Evolutionary conservation across 92 coral and sea anemone genomes (phyloP), one percentile per base, ranked within the genome.

Genomic region (Zoanthus gigantus): DNA sequence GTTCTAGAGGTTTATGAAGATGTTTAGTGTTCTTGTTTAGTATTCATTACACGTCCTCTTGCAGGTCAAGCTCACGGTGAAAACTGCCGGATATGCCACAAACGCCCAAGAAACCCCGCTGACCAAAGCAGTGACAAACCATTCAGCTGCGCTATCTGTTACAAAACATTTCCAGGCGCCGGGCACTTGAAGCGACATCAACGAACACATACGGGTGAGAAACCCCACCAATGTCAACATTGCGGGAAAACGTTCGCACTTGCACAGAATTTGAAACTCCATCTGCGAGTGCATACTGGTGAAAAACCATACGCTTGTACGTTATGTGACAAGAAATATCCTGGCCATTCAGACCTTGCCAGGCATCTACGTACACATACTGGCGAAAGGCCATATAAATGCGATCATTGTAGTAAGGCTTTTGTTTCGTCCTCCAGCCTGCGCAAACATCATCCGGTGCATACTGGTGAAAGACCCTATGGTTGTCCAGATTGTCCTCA

Each of bases 281-380:
- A 80, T 13, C 57, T 80, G 9, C 85, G 85, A 15, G 46, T 80
- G 18, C 85, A 80, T 71, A 80, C 85, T 44, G 85, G 85, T 15
- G 85, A 80, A 29, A 80, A 44, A 29, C 85, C 85, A 12, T 80
- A 80, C 45, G 28, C 85, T 47, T 80, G 85, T 13, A 80, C 61
- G 1, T 66, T 80, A 44, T 80, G 85, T n/a, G 85, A 66, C 44
- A 80, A 80, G 54, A 63, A 61, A 66, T 80, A 63, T 46, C 85
- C 85, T 23, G 85, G 85, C n/a, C 74, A 65, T 5, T 80, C 85
- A 5, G 85, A 80, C 63, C 85, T 80, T 46, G 85, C 85, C 13
- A 63, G 85, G 16, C 85, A 80, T 56, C 61, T 80, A 11, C 85
- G 85, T 15, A 80, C 58, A 11, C 85, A 80, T 30, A 80, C 85